These are phyloP conservation scores for Creontiades dilutus DNA, from an alignment of 2,888 invertebrate genomes.

Conservation along the genomic window DNA sequence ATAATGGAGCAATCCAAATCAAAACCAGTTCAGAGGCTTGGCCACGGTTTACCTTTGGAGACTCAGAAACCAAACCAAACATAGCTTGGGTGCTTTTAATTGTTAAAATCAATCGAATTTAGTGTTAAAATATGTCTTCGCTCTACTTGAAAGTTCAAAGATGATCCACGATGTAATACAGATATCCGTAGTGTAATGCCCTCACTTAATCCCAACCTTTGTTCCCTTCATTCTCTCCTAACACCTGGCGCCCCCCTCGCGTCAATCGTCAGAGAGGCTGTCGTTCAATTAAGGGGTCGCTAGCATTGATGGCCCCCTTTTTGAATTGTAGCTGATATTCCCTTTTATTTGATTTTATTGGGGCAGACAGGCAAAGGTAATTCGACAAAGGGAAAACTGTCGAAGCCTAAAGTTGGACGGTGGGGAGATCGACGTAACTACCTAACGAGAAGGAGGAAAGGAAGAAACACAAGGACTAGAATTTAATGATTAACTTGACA, in stretches of 20 bases:
- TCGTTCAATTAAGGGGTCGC: slow-evolving; percentile 51
- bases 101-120: no score
- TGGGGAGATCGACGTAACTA: slow-evolving; percentile 14
- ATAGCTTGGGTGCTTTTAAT: no score
- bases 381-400: slow-evolving; percentile 63
- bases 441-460: background rate
- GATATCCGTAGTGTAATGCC: no score
- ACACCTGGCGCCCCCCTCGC: background rate
- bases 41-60: no score
- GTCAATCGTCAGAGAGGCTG: background rate
- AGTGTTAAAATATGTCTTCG: no score
- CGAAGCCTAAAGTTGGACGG: slow-evolving; percentile 42
- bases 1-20: no score
- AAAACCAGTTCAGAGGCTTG: no score
- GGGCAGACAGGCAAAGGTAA: slow-evolving; percentile 62
- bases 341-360: slow-evolving; percentile 65
- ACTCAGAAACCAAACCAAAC: no score
- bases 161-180: no score
- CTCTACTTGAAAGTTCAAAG: no score
- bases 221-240: background rate
- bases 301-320: slow-evolving; percentile 31
- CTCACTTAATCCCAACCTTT: background rate
- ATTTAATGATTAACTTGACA: slow-evolving; percentile 30
- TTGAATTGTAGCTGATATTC: slow-evolving; percentile 6
- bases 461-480: slow-evolving; percentile 18